Evolutionary conservation across 2,888 invertebrate genomes (phyloP).

Genomic region (Dicranocentrus wangi): DNA sequence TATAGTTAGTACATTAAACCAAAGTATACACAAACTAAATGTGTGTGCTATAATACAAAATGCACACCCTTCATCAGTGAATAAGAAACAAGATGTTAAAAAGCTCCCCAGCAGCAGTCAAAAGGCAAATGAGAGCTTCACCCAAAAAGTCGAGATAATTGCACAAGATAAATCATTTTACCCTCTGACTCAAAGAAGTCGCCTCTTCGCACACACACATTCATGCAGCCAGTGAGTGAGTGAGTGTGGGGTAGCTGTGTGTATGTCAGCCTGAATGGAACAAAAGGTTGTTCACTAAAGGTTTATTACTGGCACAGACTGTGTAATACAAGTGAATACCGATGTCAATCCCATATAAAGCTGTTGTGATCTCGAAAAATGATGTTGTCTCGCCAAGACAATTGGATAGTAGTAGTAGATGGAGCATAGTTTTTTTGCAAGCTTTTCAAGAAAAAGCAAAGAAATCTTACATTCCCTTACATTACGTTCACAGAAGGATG

Average conservation of each 20-base stretch:
- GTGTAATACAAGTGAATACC: constrained; percentile 28
- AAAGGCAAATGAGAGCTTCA: constrained; percentile 20
- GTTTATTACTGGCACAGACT: neutral
- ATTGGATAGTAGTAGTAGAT: neutral
- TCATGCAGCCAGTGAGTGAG: neutral
- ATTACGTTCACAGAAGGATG: no score
- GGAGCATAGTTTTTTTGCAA: no score
- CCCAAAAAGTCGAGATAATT: constrained; percentile 40
- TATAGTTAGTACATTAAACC: no score
- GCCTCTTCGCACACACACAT: neutral
- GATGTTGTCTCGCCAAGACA: neutral
- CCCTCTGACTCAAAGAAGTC: constrained; percentile 9
- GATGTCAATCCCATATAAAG: constrained; percentile 55
- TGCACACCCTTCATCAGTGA: no score
- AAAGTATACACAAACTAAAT: no score
- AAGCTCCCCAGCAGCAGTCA: no score
- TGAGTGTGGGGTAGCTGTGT: no score
- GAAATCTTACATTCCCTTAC: no score
- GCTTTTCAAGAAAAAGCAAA: no score
- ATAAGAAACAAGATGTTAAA: constrained; percentile 12
- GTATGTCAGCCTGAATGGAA: constrained; percentile 7
- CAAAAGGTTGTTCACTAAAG: constrained; percentile 12
- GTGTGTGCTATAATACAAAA: no score
- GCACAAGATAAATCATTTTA: constrained; percentile 47
- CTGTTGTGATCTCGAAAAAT: neutral